Conservation (phyloP, 2,797 vertebrate species). For the Artibeus lituratus region DNA sequence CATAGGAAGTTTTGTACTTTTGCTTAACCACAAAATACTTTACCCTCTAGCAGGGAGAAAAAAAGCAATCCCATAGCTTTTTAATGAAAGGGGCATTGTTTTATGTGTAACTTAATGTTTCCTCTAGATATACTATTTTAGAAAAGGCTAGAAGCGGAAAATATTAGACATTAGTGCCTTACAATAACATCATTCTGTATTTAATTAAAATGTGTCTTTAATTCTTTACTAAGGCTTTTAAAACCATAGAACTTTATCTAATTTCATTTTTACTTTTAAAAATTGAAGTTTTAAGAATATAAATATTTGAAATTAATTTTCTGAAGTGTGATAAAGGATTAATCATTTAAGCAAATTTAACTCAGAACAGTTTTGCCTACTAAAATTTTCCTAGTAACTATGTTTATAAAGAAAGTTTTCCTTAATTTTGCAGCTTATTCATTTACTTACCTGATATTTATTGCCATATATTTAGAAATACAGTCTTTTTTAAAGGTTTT, state of each 20-base stretch:
- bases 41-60: slow-evolving; percentile 57
- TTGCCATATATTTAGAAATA: background rate
- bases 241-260: slow-evolving; percentile 14
- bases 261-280: slow-evolving; percentile 34
- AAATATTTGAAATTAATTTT: slow-evolving; percentile 32
- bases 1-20: slow-evolving; percentile 68
- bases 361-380: background rate
- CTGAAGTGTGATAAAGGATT: background rate
- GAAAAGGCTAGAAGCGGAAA: slow-evolving; percentile 75
- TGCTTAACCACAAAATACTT: slow-evolving; percentile 71
- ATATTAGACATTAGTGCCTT: slow-evolving; percentile 53
- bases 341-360: slow-evolving; percentile 10
- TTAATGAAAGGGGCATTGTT: slow-evolving; percentile 75
- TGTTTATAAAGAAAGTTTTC: background rate
- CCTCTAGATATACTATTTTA: slow-evolving; percentile 75
- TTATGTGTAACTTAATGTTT: slow-evolving; percentile 76
- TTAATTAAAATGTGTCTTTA: slow-evolving; percentile 69
- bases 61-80: slow-evolving; percentile 56
- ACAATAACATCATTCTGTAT: slow-evolving; percentile 71
- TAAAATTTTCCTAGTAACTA: background rate
- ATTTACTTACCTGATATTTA: background rate
- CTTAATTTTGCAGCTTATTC: background rate
- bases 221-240: slow-evolving; percentile 28
- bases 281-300: background rate
- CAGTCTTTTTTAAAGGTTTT: background rate